Conservation (phyloP, 2,113 vertebrate genomes). For the Paraplagusia blochii region DNA sequence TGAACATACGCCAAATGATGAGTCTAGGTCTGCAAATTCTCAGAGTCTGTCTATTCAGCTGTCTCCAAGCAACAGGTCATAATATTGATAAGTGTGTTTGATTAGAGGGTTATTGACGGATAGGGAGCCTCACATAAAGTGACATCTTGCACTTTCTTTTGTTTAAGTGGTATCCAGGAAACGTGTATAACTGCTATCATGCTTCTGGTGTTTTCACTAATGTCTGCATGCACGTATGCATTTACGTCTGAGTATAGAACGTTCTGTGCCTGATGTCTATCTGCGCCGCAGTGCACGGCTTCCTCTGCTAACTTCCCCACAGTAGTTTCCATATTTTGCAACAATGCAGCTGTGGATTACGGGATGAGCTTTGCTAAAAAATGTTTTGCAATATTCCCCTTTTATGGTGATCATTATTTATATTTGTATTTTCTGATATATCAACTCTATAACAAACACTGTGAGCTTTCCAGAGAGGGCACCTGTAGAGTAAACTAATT, state of each 20-base stretch:
- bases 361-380: too few relatives aligned
- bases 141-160: conserved; percentile 14
- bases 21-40: conserved; percentile 40
- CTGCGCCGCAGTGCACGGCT: conserved; percentile 7
- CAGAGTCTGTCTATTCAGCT: conserved; percentile 1
- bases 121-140: conserved; percentile 7
- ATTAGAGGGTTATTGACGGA: conserved; percentile 46
- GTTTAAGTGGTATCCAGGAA: conserved; percentile 26
- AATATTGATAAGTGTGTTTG: conserved; percentile 57
- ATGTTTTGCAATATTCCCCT: too few relatives aligned
- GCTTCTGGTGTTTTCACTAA: background rate
- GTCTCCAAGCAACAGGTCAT: conserved; percentile 56
- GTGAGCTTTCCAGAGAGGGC: too few relatives aligned
- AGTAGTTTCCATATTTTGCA: conserved; percentile 51
- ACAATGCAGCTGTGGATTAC: background rate
- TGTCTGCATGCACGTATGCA: background rate
- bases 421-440: too few relatives aligned
- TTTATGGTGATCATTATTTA: too few relatives aligned
- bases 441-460: too few relatives aligned
- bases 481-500: too few relatives aligned
- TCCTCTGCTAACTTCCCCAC: conserved; percentile 33
- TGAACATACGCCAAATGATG: conserved; percentile 21
- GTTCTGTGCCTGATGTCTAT: conserved; percentile 13
- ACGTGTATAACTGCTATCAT: background rate
- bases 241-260: background rate